Conservation (phyloP, 2,113 vertebrate genomes). For the Saguinus midas region DNA sequence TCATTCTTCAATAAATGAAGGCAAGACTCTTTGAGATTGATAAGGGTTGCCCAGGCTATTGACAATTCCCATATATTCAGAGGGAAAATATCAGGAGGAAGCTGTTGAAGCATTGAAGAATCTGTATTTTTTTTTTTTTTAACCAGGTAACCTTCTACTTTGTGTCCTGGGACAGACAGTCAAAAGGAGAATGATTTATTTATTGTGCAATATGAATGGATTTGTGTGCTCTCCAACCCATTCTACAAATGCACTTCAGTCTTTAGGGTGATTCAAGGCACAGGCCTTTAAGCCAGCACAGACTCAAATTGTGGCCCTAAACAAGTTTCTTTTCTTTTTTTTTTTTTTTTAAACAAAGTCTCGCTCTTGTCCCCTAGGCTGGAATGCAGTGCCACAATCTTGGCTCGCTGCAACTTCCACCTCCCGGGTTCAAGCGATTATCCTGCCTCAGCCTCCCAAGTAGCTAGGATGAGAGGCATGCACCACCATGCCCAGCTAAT, state of each 20-base stretch:
- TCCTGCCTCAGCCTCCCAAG: too few species aligned
- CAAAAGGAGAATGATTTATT: background rate
- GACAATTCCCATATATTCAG: background rate
- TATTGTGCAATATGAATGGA: background rate
- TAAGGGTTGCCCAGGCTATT: background rate
- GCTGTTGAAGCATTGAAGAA: background rate
- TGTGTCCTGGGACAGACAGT: background rate
- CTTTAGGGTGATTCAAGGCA: background rate
- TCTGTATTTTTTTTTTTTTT: background rate
- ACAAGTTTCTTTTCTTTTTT: too few species aligned
- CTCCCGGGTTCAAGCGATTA: too few species aligned
- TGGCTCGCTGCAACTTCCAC: too few species aligned
- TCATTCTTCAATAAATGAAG: background rate
- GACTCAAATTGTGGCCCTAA: background rate
- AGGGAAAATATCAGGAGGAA: constrained; percentile 1
- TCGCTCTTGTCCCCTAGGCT: too few species aligned
- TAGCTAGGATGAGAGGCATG: too few species aligned
- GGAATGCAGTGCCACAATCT: too few species aligned
- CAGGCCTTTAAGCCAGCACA: background rate
- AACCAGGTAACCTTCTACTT: background rate
- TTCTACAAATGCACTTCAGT: background rate
- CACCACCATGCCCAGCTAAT: too few species aligned
- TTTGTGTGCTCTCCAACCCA: accelerated
- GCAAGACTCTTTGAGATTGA: background rate
- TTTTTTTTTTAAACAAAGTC: too few species aligned